Base-by-base conservation (phyloP, 2,113 vertebrate genomes). In the Dissostichus mawsoni region DNA sequence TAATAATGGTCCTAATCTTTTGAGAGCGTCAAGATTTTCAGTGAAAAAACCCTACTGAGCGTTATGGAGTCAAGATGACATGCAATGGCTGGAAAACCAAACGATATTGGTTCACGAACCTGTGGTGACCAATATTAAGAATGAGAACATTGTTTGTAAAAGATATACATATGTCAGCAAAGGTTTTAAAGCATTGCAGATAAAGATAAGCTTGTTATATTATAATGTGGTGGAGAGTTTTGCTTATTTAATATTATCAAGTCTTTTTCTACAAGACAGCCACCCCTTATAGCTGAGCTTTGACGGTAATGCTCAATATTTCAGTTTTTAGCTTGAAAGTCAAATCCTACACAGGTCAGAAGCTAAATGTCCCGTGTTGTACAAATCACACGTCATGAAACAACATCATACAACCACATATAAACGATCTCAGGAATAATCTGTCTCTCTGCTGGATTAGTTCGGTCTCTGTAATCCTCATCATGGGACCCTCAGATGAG, bases 361-460 rank as follows among this genome's bases (percentile, higher is more conserved):
- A 17, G 58, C 50, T 76, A 62, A 86, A 74, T 67, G 55, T 63
- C 50, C 41, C 17, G 55, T 16, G 58, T 29, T 20, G n/a, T 74
- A 71, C 18, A 36, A 79, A 75, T 41, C 47, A 78, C 67, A 75
- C 66, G 73, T 55, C 68, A 71, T 80, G 18, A 71, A 76, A 75
- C 45, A 78, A 65, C 74, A 79, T 74, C 57, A 86, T 64, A 76
- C 33, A 73, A 74, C 58, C 25, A 48, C 64, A 87, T 88, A 84
- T 78, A 85, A 84, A 90, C 74, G 82, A 86, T 87, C 75, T 84
- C 64, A 59, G 86, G 63, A 88, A 86, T 94, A 92, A 93, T 93
- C 93, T 87, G 76, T 53, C 77, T 82, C 82, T 83, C 61, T 58
- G 65, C 41, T 74, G 89, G 93, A 94, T 93, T 93, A 94, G 72